Evolutionary conservation across 2,888 invertebrate genomes (phyloP).

Genomic region (Limnephilus auricula): DNA sequence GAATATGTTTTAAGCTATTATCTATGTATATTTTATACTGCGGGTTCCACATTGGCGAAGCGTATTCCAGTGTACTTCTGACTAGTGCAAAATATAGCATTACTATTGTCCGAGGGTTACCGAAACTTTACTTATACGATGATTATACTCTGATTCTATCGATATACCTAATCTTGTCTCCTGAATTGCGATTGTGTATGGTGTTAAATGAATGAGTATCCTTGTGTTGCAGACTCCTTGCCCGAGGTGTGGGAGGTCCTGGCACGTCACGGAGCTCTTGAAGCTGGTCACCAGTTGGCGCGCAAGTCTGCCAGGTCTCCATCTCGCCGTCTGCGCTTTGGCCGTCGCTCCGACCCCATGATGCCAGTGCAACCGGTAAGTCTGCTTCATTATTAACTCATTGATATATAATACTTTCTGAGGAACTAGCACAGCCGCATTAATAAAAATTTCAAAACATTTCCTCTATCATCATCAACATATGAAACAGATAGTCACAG

Average conservation of each 20-base stretch:
- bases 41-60: too few species aligned
- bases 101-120: too few species aligned
- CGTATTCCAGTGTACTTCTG: too few species aligned
- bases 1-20: too few species aligned
- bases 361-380: constrained; percentile 75
- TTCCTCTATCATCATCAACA: background rate
- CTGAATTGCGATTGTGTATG: background rate
- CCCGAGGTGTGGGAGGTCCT: constrained; percentile 64
- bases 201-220: background rate
- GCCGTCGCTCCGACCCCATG: constrained; percentile 84
- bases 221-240: constrained; percentile 53
- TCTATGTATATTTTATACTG: too few species aligned
- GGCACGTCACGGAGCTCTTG: constrained; percentile 79
- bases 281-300: constrained; percentile 83
- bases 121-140: too few species aligned
- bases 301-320: constrained; percentile 88
- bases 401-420: too few species aligned
- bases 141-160: background rate
- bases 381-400: background rate
- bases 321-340: constrained; percentile 86
- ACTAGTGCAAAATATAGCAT: too few species aligned
- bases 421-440: too few species aligned
- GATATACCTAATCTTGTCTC: background rate
- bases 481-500: too few species aligned
- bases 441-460: background rate